Base-by-base conservation (phyloP, 1,140 invertebrate species). In the Drosophila leontia region DNA sequence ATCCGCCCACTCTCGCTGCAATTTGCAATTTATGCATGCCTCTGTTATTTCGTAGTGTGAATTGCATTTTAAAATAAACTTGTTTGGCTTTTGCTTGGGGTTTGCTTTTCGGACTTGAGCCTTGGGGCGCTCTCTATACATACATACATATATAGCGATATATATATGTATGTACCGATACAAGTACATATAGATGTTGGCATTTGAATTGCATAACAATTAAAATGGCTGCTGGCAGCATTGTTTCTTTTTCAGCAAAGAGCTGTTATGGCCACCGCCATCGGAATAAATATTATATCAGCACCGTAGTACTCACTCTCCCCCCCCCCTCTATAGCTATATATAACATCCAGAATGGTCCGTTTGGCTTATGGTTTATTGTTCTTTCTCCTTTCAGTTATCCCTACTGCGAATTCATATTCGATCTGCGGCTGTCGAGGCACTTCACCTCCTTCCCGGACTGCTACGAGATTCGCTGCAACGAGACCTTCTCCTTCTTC, bases 371-470 rank as follows among this genome's bases (percentile, higher is more conserved):
- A 19, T 34, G 41, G 17, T 23, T 55, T 41, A 17, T 26, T 39
- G 34, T 76, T 71, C 47, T 55, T 59, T 53, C 26, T 45, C 6
- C 32, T 91, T 91, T 26, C 76, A 92, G 91, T 19, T 92, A 87
- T 65, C 91, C 91, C 15, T 78, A 92, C 53, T 92, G 91, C 17
- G 91, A 92, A 69, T 92, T 92, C 65, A 91, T 92, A 55, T 92
- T 92, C 82, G 91, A 92, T 84, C 81, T 92, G 72, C 85, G 91
- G 32, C 64, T 92, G 44, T 92, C 91, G 57, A 67, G 91, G 47
- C 91, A 92, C 57, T 92, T 92, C 48, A 92, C 87, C 26, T 81
- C 80, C 12, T 84, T 87, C 39, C 87, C 84, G 57, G 91, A 92
- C 75, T 92, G 91, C 62, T 92, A 92, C 64, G 88, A 86, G 50